A percentile compares a stretch with the other conserved stretches of the same genome.
These are phyloP conservation scores for Dasypolia templi DNA, from an alignment of 2,888 invertebrate species.

Conservation along the genomic window DNA sequence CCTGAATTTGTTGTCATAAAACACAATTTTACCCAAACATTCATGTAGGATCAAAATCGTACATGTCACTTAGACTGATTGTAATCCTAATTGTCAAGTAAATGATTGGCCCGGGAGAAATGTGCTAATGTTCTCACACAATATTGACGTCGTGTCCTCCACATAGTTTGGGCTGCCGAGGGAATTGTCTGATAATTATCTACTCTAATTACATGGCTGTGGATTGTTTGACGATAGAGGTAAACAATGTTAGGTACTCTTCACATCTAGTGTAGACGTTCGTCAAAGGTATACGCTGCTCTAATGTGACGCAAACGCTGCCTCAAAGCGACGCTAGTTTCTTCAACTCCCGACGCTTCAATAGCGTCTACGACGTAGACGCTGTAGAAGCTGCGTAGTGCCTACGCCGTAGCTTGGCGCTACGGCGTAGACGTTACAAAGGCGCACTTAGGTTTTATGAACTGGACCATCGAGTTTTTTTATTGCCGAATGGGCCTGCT, in stretches of 20 bases:
- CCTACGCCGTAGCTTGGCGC: conserved; percentile 27
- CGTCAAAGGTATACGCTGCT: not conserved
- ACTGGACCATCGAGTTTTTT: not conserved
- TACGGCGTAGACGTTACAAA: conserved; percentile 7
- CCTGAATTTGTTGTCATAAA: not conserved
- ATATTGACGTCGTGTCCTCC: conserved; percentile 75
- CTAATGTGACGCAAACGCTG: not conserved
- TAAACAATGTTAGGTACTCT: conserved; percentile 21
- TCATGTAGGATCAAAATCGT: conserved; percentile 37
- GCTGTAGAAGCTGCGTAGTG: no score
- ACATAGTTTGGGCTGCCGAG: conserved; percentile 45
- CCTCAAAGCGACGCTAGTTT: not conserved
- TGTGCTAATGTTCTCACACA: conserved; percentile 78
- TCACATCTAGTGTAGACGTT: not conserved
- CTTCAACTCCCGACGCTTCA: not conserved
- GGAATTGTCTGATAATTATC: conserved; percentile 61
- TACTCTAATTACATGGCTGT: conserved; percentile 55
- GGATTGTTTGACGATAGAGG: conserved; percentile 13
- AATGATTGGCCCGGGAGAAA: conserved; percentile 78
- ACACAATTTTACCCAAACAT: not conserved
- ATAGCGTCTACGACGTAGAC: no score
- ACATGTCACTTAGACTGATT: conserved; percentile 66
- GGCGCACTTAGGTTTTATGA: not conserved
- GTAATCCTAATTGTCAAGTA: conserved; percentile 76
- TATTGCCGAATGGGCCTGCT: no score